phyloP scores from a whole-genome alignment of 2,888 invertebrate genomes.

The Dynastes maya region DNA sequence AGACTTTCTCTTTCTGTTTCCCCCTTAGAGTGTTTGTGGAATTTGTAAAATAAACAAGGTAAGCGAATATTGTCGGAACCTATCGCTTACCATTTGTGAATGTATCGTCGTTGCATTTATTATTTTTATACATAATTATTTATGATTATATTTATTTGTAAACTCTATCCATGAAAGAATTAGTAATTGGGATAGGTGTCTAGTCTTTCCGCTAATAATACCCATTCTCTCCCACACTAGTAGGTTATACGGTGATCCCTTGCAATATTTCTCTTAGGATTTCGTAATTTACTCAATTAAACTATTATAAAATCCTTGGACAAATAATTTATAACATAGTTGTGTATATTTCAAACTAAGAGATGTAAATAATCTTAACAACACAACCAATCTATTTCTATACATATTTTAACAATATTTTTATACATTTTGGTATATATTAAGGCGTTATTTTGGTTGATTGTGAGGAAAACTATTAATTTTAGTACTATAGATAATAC shows the following conservation, averaged over 20 bases:
- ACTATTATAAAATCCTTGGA: neutral
- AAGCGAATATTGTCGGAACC: neutral
- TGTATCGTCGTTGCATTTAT: slow-evolving; percentile 42
- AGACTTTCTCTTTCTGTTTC: no score
- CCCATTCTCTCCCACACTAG: neutral
- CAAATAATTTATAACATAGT: slow-evolving; percentile 2
- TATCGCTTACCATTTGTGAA: slow-evolving; percentile 5
- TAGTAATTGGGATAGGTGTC: slow-evolving; percentile 11
- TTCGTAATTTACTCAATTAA: neutral
- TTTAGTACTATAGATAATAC: slow-evolving; percentile 14
- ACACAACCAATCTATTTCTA: slow-evolving; percentile 34
- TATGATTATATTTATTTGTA: slow-evolving; percentile 40
- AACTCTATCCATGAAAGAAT: slow-evolving; percentile 1
- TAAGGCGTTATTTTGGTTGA: slow-evolving; percentile 23
- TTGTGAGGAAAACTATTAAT: slow-evolving; percentile 15
- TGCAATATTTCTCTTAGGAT: neutral
- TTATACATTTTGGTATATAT: slow-evolving; percentile 46
- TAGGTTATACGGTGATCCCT: neutral
- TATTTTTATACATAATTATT: slow-evolving; percentile 36
- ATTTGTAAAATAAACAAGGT: neutral
- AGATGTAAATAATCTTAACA: slow-evolving; percentile 24
- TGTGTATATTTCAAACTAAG: slow-evolving; percentile 19
- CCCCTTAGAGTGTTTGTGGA: no score
- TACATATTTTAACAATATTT: slow-evolving; percentile 47
- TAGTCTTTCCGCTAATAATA: slow-evolving; percentile 30